Evolutionary conservation across 2,113 vertebrate genomes (phyloP), one percentile per base, ranked within the genome.

Genomic region (Chaetorhynchus papuensis): DNA sequence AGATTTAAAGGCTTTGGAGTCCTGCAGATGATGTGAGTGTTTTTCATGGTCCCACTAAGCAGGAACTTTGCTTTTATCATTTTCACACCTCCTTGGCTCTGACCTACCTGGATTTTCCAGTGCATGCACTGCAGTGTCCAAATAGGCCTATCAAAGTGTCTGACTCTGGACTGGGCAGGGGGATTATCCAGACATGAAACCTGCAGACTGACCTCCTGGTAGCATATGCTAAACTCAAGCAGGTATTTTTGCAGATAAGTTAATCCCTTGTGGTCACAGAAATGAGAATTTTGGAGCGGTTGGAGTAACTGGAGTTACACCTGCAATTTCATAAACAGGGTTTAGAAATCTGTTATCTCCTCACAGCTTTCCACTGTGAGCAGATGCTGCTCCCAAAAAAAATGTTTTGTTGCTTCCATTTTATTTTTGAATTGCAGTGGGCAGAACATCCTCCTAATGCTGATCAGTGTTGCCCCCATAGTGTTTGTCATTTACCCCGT

Each of bases 161-260:
- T 56, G 8, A 8, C 33, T 45, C 39, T 54, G 35, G n/a, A 49
- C 64, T 59, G 60, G 69, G 41, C 68, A 35, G 22, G 27, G 28
- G 28, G 30, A 33, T 80, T 30, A 53, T 56, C 35, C 30, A 24
- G 22, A 50, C 20, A 1, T 20, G 33, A 71, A 79, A 35, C 42
- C n/a, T 17, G 6, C 52, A 5, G n/a, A 2, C 41, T 42, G 41
- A 49, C 44, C 42, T 75, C 56, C 53, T 15, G 19, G 13, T 15
- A 44, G 41, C 27, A 2, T 44, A 7, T 4, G 0, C 42, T 52
- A 49, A 52, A 44, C 37, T 26, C 0, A 0, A 77, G 33, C 77
- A 61, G n/a, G 31, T 57, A 7, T 78, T 64, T 59, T 53, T 63
- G 64, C 65, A 75, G 63, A 42, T 13, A 65, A 45, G 21, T 61